phyloP scores from a whole-genome alignment of 1,140 invertebrate species.

The Drosophila ananassae region DNA sequence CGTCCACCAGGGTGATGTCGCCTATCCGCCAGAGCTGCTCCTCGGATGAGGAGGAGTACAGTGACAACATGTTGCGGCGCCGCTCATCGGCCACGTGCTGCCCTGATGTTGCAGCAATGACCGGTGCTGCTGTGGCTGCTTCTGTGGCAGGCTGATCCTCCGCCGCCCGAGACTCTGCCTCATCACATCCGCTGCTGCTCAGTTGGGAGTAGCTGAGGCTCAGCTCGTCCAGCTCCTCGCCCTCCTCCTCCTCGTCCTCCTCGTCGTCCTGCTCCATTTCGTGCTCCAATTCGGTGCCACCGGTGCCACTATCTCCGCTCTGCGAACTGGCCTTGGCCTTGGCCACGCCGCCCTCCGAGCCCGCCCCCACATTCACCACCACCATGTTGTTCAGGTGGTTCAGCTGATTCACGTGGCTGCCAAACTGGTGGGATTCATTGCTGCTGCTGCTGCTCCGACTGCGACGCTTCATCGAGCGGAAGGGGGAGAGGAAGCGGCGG shows the following conservation, averaged over 20 bases:
- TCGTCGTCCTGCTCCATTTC: conserved; percentile 65
- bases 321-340: conserved; percentile 69
- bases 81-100: conserved; percentile 56
- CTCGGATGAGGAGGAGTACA: conserved; percentile 73
- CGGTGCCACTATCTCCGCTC: conserved; percentile 79
- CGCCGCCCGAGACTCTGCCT: conserved; percentile 38
- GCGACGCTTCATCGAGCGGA: conserved; percentile 76
- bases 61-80: conserved; percentile 62
- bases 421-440: conserved; percentile 69
- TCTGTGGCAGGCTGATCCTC: conserved; percentile 1
- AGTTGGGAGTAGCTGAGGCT: conserved; percentile 78
- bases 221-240: conserved; percentile 57
- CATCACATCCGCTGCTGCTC: conserved; percentile 77
- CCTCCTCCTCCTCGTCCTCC: conserved; percentile 55
- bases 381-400: conserved; percentile 37
- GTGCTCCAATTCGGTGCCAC: conserved; percentile 78
- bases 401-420: conserved; percentile 43
- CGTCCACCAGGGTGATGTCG: conserved; percentile 82
- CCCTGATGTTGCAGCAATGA: conserved; percentile 5
- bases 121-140: not conserved
- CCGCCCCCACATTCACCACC: conserved; percentile 54
- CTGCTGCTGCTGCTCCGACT: conserved; percentile 83
- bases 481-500: conserved; percentile 76
- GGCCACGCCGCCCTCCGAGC: conserved; percentile 9
- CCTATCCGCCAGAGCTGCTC: conserved; percentile 75